Percentiles rank a stretch among this genome's conserved stretches.
These are phyloP conservation scores for Conus ventricosus DNA, from an alignment of 1,140 invertebrate genomes.

Conservation along the genomic window DNA sequence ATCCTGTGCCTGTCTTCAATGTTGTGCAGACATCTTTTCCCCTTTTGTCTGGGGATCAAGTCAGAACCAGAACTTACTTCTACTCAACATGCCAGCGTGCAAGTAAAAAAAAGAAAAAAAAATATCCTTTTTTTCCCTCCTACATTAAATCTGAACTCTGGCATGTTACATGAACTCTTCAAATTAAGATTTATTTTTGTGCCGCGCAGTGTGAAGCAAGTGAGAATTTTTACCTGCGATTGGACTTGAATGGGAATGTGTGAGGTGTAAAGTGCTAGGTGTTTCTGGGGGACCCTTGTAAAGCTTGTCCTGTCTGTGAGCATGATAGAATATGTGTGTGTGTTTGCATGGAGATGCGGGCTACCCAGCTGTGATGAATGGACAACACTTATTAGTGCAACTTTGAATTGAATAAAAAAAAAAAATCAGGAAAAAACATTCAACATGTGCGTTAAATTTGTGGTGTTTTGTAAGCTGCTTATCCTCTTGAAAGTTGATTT, in stretches of 20 bases:
- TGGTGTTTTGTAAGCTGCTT: too few species aligned
- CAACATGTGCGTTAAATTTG: too few species aligned
- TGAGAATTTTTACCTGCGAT: neutral
- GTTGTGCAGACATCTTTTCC: neutral
- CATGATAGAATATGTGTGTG: neutral
- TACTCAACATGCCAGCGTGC: neutral
- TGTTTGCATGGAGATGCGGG: neutral
- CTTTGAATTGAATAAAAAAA: constrained; percentile 13
- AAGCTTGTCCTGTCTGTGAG: neutral
- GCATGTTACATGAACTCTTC: constrained; percentile 1
- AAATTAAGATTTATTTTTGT: constrained; percentile 24
- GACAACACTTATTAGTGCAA: constrained; percentile 29
- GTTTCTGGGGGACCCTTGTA: constrained; percentile 23
- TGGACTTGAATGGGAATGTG: neutral
- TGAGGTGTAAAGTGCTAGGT: neutral
- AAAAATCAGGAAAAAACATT: neutral
- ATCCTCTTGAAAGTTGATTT: too few species aligned
- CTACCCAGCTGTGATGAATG: constrained; percentile 31
- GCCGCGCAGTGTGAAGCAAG: constrained; percentile 9
- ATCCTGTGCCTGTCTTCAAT: constrained; percentile 2
- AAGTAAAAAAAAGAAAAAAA: neutral
- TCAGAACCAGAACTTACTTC: neutral
- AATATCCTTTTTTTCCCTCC: neutral
- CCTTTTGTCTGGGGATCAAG: neutral
- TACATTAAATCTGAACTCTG: neutral